These are phyloP conservation scores for Casuarius casuarius DNA, from an alignment of 2,113 vertebrate genomes.

Conservation along the genomic window DNA sequence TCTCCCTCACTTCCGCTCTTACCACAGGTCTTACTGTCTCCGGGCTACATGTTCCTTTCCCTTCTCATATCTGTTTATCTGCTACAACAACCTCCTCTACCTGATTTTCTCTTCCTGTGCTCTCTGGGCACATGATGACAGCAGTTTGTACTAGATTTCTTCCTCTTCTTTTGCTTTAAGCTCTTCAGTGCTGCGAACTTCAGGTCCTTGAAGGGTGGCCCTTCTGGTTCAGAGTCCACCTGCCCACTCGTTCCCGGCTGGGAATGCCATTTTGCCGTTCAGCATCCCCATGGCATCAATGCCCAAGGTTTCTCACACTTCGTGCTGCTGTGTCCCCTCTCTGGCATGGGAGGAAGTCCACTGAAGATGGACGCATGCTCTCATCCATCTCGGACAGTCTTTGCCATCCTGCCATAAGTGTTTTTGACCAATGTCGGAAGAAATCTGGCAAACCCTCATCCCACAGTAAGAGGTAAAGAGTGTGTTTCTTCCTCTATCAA, in stretches of 20 bases:
- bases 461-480: too few species aligned
- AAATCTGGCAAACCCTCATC: background rate
- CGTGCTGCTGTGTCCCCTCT: background rate
- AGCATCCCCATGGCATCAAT: too few species aligned
- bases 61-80: background rate
- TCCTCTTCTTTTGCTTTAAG: background rate
- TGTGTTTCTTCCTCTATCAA: too few species aligned
- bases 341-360: background rate
- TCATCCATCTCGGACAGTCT: background rate
- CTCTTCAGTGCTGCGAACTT: background rate
- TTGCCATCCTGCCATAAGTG: background rate
- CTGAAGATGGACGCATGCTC: fast-evolving
- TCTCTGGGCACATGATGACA: background rate
- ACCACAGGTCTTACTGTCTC: background rate
- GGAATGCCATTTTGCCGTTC: too few species aligned
- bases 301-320: too few species aligned
- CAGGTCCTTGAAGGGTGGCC: background rate
- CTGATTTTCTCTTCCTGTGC: background rate
- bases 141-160: background rate
- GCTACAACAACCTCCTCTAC: background rate
- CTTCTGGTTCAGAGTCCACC: background rate
- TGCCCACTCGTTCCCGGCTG: fast-evolving
- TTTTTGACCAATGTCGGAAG: background rate
- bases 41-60: background rate
- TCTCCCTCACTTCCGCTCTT: background rate